A percentile compares a stretch with the other conserved stretches of the same genome.
Evolutionary conservation across 2,888 invertebrate species (phyloP).

Genomic region (Apotomis capreana): DNA sequence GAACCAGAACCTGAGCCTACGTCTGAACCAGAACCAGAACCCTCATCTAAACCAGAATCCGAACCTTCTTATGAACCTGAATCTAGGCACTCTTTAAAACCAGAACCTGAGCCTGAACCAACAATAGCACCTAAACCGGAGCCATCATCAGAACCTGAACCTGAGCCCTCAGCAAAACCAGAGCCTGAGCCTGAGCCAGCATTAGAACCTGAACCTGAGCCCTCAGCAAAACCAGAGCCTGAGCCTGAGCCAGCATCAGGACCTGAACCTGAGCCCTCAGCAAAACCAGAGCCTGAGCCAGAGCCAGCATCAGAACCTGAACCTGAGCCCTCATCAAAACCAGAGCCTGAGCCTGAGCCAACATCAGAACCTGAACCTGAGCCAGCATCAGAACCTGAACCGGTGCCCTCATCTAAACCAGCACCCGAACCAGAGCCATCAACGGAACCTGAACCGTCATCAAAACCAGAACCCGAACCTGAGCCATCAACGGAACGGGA

Average conservation of each 20-base stretch:
- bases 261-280: slow-evolving; percentile 43
- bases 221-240: slow-evolving; percentile 50
- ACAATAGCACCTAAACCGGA: slow-evolving; percentile 39
- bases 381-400: slow-evolving; percentile 33
- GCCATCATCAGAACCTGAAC: slow-evolving; percentile 49
- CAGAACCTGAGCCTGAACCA: slow-evolving; percentile 50
- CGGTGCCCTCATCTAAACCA: slow-evolving; percentile 47
- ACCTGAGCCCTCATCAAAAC: slow-evolving; percentile 43
- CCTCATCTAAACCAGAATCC: slow-evolving; percentile 28
- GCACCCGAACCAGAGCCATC: slow-evolving; percentile 51
- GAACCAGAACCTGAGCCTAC: slow-evolving; percentile 50
- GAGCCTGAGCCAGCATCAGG: slow-evolving; percentile 45
- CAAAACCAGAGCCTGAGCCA: slow-evolving; percentile 49
- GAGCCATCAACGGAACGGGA: slow-evolving; percentile 51
- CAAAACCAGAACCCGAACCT: slow-evolving; percentile 52
- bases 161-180: slow-evolving; percentile 42
- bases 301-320: slow-evolving; percentile 48
- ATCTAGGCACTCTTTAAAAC: slow-evolving; percentile 50
- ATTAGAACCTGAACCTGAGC: slow-evolving; percentile 49
- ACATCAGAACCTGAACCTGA: slow-evolving; percentile 49
- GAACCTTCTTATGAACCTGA: slow-evolving; percentile 43
- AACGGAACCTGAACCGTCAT: slow-evolving; percentile 49
- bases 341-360: slow-evolving; percentile 40
- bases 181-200: slow-evolving; percentile 16
- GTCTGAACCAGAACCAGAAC: slow-evolving; percentile 48